Conservation (phyloP, 1,140 invertebrate genomes). For the Lordiphosa collinella region DNA sequence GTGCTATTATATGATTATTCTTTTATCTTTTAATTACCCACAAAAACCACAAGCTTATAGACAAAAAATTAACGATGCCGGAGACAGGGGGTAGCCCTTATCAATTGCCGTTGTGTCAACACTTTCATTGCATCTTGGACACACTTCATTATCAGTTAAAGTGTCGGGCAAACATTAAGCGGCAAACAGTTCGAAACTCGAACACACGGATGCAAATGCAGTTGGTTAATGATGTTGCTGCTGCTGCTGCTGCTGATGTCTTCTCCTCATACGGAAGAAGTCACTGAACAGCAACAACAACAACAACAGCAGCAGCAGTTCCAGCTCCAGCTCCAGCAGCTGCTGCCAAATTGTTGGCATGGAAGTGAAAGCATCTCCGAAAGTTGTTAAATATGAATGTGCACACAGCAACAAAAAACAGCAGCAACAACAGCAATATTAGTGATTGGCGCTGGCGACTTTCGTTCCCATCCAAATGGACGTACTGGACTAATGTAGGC, state of each 20-base stretch:
- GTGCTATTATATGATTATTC: too few species aligned
- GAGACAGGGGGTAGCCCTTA: not conserved
- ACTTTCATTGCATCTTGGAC: constrained; percentile 6
- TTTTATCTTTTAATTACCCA: too few species aligned
- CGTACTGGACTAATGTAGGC: not conserved
- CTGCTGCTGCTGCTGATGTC: constrained; percentile 2
- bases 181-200: not conserved
- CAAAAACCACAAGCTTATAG: too few species aligned
- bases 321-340: constrained; percentile 15
- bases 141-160: constrained; percentile 19
- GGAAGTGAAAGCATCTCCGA: constrained; percentile 71
- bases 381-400: constrained; percentile 64
- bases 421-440: constrained; percentile 13
- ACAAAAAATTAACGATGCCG: too few species aligned
- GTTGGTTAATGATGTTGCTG: constrained; percentile 7
- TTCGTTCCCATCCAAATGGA: not conserved
- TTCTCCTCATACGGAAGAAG: constrained; percentile 25
- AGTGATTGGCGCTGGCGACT: not conserved
- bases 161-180: constrained; percentile 10
- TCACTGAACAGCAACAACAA: constrained; percentile 15
- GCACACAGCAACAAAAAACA: constrained; percentile 27
- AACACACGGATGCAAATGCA: constrained; percentile 31
- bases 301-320: constrained; percentile 8
- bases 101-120: constrained; percentile 5
- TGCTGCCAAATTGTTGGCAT: constrained; percentile 57